A percentile compares a stretch with the other conserved stretches of the same genome.
Evolutionary conservation across 2,113 vertebrate species (phyloP).

Genomic region (Planiliza haematocheilus): DNA sequence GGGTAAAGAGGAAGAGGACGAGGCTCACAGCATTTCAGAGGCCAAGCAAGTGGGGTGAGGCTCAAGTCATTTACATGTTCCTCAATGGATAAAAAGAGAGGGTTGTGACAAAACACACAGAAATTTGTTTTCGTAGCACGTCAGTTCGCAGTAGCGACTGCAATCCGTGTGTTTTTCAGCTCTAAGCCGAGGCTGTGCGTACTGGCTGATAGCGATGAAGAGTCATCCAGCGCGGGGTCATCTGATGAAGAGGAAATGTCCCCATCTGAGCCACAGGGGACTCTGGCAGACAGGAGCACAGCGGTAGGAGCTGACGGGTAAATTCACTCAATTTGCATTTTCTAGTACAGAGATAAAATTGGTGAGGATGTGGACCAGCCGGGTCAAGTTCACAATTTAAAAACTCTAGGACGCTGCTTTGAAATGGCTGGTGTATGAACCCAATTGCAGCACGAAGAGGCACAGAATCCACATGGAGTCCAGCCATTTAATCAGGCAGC

Average conservation of each 20-base stretch:
- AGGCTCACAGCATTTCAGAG: slow-evolving; percentile 65
- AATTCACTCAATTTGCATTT: background rate
- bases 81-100: background rate
- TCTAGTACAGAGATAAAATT: background rate
- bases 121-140: background rate
- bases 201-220: slow-evolving; percentile 88
- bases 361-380: too few relatives aligned
- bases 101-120: background rate
- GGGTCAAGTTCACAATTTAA: too few relatives aligned
- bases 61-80: background rate
- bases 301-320: slow-evolving; percentile 79
- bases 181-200: slow-evolving; percentile 76
- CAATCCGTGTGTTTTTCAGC: slow-evolving; percentile 48
- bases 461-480: too few relatives aligned
- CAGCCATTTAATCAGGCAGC: too few relatives aligned
- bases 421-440: too few relatives aligned
- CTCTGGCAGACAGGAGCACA: slow-evolving; percentile 72
- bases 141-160: background rate
- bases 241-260: slow-evolving; percentile 86
- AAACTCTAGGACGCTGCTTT: too few relatives aligned
- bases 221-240: slow-evolving; percentile 87
- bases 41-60: slow-evolving; percentile 77
- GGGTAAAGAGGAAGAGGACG: slow-evolving; percentile 84
- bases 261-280: slow-evolving; percentile 69
- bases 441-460: too few relatives aligned